Conservation (phyloP, 2,797 vertebrate species). For the Lophotriccus pileatus region DNA sequence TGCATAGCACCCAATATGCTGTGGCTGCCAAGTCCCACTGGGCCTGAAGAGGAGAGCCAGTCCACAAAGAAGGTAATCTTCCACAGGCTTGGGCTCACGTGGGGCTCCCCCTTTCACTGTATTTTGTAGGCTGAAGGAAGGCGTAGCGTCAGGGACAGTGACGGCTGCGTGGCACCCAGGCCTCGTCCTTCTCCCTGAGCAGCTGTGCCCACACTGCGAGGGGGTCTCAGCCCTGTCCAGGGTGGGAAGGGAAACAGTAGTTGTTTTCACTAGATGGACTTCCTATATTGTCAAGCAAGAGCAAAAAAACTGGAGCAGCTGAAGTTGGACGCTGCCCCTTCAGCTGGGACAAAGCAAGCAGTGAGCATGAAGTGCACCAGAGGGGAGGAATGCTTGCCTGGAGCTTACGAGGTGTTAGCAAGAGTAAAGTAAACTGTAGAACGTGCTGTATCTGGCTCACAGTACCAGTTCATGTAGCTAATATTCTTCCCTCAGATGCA, state of each 20-base stretch:
- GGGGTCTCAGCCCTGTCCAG: not conserved
- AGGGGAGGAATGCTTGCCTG: not conserved
- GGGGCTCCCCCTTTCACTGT: not conserved
- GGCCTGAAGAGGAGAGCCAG: constrained; percentile 76
- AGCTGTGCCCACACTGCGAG: not conserved
- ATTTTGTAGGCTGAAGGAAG: not conserved
- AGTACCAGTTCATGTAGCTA: not conserved
- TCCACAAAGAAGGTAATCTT: constrained; percentile 75
- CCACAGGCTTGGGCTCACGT: not conserved
- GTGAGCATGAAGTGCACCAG: not conserved
- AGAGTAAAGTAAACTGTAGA: not conserved
- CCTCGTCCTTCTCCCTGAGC: not conserved
- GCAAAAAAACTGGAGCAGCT: not conserved
- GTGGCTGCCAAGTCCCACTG: constrained; percentile 72
- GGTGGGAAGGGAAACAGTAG: not conserved
- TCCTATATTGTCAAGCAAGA: not conserved
- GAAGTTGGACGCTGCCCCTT: not conserved
- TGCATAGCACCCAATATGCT: constrained; percentile 84
- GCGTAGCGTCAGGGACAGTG: not conserved
- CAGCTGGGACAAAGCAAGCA: not conserved
- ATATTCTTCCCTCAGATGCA: not conserved
- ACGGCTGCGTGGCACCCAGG: not conserved
- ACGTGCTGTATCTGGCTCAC: not conserved
- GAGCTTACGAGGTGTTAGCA: not conserved
- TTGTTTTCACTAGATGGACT: not conserved